Evolutionary conservation across 2,113 vertebrate genomes (phyloP).

Genomic region (Calonectris borealis): DNA sequence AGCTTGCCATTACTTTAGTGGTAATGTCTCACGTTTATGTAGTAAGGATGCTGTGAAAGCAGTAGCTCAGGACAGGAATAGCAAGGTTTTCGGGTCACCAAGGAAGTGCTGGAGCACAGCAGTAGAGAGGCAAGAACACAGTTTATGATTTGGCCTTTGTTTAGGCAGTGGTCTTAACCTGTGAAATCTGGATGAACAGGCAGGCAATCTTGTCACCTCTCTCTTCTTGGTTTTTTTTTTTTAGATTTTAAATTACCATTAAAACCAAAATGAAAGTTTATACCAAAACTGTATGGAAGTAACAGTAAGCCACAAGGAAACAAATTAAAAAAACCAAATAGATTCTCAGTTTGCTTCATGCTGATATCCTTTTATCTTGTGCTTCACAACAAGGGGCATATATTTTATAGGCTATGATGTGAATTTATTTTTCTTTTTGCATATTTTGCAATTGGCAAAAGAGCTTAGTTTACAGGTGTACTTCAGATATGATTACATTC

Average conservation of each 20-base stretch:
- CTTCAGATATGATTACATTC: constrained; percentile 11
- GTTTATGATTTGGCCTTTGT: neutral
- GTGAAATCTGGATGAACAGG: neutral
- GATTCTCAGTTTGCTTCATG: neutral
- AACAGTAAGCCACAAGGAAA: neutral
- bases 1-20: neutral
- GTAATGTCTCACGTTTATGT: neutral
- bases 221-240: neutral
- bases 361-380: neutral
- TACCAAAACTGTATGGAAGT: neutral
- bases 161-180: neutral
- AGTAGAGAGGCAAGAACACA: neutral
- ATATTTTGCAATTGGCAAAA: neutral
- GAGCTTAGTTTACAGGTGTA: neutral
- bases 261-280: neutral
- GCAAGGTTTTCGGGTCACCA: neutral
- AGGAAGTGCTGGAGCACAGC: neutral
- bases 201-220: neutral
- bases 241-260: neutral
- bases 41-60: neutral
- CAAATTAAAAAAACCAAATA: neutral
- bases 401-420: neutral
- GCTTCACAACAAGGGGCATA: neutral
- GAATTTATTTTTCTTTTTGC: neutral
- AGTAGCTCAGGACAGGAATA: neutral